Base-by-base conservation (phyloP, 1,140 invertebrate species). In the Micrasema minimum region DNA sequence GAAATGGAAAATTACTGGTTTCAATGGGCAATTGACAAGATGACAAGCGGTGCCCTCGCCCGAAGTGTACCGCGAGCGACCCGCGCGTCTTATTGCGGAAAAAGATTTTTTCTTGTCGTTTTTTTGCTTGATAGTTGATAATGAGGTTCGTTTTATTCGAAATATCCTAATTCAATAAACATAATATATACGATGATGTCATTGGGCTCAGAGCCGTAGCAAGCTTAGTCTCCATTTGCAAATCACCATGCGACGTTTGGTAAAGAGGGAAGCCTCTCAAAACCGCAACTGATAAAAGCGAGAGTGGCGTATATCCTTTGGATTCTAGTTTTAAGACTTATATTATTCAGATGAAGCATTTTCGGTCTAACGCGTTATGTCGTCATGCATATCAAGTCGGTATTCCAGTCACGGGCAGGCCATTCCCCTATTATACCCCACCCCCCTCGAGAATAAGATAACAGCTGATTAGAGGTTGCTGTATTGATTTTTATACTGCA, bases 381-480 rank as follows among this genome's bases (percentile, higher is more conserved):
- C 72, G 51, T 62, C 72, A 75, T 66, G 69, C 72, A 73, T 71
- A 73, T 72, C 68, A 73, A 75, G 73, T 35, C 35, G 37, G 55
- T 59, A 59, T 59, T 64, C 59, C 20, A 26, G 59, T 16, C 43
- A 81, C 81, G 82, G 80, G 79, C 80, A 83, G 73, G 77, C 77
- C 79, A 79, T 79, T 67, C 57, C 79, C 50, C 69, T 79, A 76
- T 79, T 76, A 76, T 78, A 80, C 80, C 79, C 77, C 79, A 76
- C 78, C 78, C 77, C 65, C 71, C 76, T 76, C 76, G 75, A 78
- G 50, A 55, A 53, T 51, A 51, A 71, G 62, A 71, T 71, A 83
- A 84, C 83, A 84, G 82, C 83, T 84, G 83, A 84, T 84, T 84
- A 83, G 77, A 76, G 78, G 79, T 81, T 78, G 77, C 79, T 81